Conservation (phyloP, 2,113 vertebrate species). For the Python bivittatus region DNA sequence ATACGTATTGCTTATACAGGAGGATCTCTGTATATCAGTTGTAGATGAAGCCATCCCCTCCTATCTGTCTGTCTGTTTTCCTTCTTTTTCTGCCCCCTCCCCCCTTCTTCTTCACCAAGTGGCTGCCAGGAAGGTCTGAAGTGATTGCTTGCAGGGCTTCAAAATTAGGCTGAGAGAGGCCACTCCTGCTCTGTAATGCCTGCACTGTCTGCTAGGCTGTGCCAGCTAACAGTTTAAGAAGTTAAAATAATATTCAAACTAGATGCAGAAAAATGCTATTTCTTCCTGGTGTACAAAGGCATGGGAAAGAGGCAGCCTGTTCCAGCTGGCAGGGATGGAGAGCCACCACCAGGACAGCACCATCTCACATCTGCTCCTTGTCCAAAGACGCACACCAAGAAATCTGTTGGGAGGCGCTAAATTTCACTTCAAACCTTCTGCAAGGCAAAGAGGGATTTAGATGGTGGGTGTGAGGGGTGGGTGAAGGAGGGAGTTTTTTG, state of each 20-base stretch:
- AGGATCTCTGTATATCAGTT: background rate
- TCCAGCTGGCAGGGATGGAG: background rate
- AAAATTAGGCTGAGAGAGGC: background rate
- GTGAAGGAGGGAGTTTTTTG: background rate
- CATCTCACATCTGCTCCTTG: background rate
- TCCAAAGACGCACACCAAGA: conserved; percentile 12
- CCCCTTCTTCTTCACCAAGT: background rate
- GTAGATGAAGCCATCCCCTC: background rate
- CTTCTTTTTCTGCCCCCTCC: background rate
- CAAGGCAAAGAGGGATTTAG: conserved; percentile 10
- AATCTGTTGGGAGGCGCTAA: background rate
- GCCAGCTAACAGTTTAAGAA: background rate
- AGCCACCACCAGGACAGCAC: too few species aligned
- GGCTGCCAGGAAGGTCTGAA: background rate
- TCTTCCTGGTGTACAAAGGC: background rate
- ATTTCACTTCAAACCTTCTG: conserved; percentile 5
- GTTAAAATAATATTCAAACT: background rate
- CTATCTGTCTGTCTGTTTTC: background rate
- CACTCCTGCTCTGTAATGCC: background rate
- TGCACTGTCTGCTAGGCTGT: background rate
- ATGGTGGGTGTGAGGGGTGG: background rate
- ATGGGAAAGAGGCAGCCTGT: background rate
- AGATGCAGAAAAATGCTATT: background rate
- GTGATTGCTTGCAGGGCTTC: background rate
- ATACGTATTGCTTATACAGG: background rate